Evolutionary conservation across 2,113 vertebrate genomes (phyloP).

Genomic region (Hucho hucho): DNA sequence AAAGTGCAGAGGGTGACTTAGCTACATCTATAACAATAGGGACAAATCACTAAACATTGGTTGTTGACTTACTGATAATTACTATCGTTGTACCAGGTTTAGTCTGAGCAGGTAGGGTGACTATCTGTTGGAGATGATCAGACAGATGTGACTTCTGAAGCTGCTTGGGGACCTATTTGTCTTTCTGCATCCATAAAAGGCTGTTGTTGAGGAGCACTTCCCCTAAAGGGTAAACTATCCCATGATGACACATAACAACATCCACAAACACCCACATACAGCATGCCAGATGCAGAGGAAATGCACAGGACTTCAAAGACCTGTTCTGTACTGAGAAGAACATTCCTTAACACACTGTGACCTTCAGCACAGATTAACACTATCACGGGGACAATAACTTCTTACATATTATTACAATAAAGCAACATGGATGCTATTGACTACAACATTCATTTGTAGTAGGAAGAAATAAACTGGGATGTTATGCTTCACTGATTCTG

Average conservation of each 20-base stretch:
- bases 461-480: neutral
- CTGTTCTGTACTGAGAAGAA: neutral
- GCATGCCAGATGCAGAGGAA: constrained; percentile 15
- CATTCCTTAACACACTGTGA: constrained; percentile 13
- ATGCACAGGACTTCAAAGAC: neutral
- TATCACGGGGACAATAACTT: constrained; percentile 31
- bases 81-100: no score
- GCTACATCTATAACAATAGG: no score
- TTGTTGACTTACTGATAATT: no score
- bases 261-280: constrained; percentile 28
- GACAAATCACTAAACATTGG: no score
- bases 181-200: constrained; percentile 41
- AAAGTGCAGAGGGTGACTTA: no score
- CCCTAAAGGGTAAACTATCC: constrained; percentile 15
- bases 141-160: constrained; percentile 41
- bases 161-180: neutral
- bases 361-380: constrained; percentile 45
- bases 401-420: constrained; percentile 4
- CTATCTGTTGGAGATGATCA: neutral
- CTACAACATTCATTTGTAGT: constrained; percentile 20
- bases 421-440: neutral
- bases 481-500: neutral
- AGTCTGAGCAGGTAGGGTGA: no score
- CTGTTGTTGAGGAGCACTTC: constrained; percentile 11
- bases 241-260: constrained; percentile 45